Conservation (phyloP, 1,140 invertebrate genomes). For the Formica selysi region DNA sequence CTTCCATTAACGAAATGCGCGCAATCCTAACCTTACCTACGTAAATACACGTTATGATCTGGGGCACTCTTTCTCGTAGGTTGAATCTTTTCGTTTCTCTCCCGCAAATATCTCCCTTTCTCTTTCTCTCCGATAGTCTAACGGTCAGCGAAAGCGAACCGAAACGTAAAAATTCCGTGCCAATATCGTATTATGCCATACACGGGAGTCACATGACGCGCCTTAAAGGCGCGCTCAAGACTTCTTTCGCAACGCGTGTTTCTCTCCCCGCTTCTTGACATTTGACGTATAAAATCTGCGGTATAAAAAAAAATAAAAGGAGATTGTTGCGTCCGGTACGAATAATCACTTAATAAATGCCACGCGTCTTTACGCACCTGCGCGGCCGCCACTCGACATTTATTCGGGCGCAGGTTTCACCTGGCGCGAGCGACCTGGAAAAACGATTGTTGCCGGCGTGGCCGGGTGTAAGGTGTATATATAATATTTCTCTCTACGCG, state of each 20-base stretch:
- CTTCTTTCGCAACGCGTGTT: constrained; percentile 46
- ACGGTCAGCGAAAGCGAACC: neutral
- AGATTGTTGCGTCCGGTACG: constrained; percentile 57
- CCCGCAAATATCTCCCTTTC: neutral
- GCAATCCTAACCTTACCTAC: constrained; percentile 25
- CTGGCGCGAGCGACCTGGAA: neutral
- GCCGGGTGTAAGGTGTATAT: too few species aligned
- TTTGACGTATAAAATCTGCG: constrained; percentile 63
- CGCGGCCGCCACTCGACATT: constrained; percentile 56
- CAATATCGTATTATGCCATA: constrained; percentile 35
- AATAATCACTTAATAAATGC: constrained; percentile 74
- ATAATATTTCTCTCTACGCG: too few species aligned
- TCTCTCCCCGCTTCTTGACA: constrained; percentile 48
- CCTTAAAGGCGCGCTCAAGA: constrained; percentile 8
- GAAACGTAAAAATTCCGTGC: constrained; percentile 43
- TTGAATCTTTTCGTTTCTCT: neutral
- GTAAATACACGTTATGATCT: constrained; percentile 15
- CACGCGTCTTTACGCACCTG: constrained; percentile 58
- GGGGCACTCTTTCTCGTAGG: constrained; percentile 1
- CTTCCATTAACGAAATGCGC: constrained; percentile 61
- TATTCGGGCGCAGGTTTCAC: constrained; percentile 50
- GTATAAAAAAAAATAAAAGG: constrained; percentile 56
- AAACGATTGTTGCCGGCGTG: constrained; percentile 23
- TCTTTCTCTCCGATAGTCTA: too few species aligned
- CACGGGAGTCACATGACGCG: neutral